Conservation (phyloP, 2,797 vertebrate genomes). For the Corythornis leucogaster region DNA sequence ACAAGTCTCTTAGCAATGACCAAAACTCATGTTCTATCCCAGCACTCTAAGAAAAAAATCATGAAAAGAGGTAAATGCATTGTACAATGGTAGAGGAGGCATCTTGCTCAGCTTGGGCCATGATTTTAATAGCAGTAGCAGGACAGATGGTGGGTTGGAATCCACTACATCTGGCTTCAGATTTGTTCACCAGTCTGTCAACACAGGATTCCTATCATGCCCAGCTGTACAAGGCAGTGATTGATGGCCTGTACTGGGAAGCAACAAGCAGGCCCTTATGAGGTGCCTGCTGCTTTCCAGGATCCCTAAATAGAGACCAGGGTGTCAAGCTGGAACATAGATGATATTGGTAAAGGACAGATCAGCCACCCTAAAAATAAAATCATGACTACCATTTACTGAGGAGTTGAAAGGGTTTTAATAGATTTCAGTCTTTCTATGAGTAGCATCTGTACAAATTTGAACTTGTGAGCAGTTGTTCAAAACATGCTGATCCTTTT, state of each 20-base stretch:
- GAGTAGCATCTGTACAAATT: not conserved
- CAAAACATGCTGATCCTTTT: not conserved
- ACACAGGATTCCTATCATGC: fast-evolving
- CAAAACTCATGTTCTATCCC: not conserved
- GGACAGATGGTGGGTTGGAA: not conserved
- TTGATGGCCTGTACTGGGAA: not conserved
- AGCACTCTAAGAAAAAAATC: not conserved
- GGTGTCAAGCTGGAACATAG: not conserved
- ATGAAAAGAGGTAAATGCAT: not conserved
- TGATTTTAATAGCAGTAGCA: not conserved
- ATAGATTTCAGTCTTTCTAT: not conserved
- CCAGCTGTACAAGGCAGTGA: not conserved
- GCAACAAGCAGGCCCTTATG: not conserved
- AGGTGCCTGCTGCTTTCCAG: not conserved
- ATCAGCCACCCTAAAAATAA: not conserved
- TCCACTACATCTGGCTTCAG: not conserved
- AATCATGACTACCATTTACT: not conserved
- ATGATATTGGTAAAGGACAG: not conserved
- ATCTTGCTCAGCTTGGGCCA: not conserved
- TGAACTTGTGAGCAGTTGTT: not conserved
- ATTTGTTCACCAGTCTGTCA: not conserved
- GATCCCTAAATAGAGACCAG: not conserved
- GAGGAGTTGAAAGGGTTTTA: not conserved
- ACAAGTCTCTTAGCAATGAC: not conserved
- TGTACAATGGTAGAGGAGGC: not conserved